Conservation (phyloP, 2,113 vertebrate species). For the Lanius ludovicianus region DNA sequence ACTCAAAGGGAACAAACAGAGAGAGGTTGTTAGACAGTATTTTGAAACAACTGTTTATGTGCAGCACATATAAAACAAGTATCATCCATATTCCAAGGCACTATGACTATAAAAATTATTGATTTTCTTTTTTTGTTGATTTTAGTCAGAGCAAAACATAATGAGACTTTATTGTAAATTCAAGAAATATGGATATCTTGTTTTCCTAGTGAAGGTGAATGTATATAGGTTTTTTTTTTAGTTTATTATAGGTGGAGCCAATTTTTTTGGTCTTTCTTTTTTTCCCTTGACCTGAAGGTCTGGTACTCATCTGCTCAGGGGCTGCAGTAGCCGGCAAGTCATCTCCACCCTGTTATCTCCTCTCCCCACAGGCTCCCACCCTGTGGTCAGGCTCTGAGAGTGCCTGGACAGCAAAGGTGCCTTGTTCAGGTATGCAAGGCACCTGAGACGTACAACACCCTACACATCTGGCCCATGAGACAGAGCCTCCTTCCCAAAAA, state of each 20-base stretch:
- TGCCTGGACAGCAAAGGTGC: background rate
- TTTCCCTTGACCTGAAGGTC: background rate
- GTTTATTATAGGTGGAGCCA: rapidly evolving
- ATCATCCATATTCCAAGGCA: background rate
- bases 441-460: background rate
- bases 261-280: background rate
- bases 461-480: background rate
- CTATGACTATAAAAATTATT: background rate
- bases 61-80: background rate
- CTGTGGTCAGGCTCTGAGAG: background rate
- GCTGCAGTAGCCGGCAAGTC: background rate
- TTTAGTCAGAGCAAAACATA: background rate
- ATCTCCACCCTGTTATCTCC: background rate
- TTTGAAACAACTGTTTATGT: background rate
- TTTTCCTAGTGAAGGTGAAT: background rate
- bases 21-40: background rate
- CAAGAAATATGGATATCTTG: background rate
- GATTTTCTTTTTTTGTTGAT: background rate
- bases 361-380: background rate
- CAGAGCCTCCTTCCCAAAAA: background rate
- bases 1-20: background rate
- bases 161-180: background rate
- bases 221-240: background rate
- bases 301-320: background rate
- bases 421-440: background rate